Conservation (phyloP, 2,888 invertebrate species). For the Plemyria rubiginata region DNA sequence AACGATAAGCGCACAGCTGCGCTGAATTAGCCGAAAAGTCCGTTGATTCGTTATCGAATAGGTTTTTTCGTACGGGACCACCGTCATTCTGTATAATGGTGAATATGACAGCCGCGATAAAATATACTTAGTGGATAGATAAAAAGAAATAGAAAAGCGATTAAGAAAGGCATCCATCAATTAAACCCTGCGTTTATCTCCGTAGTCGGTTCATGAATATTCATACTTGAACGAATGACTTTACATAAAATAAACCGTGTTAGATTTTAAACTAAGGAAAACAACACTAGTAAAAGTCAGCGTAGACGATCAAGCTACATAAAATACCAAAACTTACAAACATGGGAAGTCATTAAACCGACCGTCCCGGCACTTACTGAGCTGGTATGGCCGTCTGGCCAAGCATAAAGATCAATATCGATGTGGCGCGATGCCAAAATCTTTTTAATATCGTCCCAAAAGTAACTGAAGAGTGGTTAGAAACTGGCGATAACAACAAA, state of each 20-base stretch:
- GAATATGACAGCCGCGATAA: conserved; percentile 54
- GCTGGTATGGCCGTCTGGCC: conserved; percentile 79
- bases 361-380: conserved; percentile 76
- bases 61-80: conserved; percentile 52
- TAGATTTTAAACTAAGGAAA: conserved; percentile 52
- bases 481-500: conserved; percentile 78
- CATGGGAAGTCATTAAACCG: conserved; percentile 83
- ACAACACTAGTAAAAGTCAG: conserved; percentile 64
- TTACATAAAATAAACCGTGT: conserved; percentile 43
- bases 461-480: conserved; percentile 77
- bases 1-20: conserved; percentile 74
- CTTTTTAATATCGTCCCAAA: conserved; percentile 83
- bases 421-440: conserved; percentile 81
- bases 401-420: conserved; percentile 84
- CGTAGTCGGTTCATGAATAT: conserved; percentile 38
- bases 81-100: conserved; percentile 46
- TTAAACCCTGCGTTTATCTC: conserved; percentile 37
- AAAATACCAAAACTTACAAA: conserved; percentile 76
- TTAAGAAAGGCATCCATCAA: conserved; percentile 40
- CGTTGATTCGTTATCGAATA: conserved; percentile 60
- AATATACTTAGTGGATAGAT: conserved; percentile 42
- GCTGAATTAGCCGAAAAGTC: conserved; percentile 61
- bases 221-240: conserved; percentile 38
- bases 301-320: conserved; percentile 61
- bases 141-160: conserved; percentile 34